These are phyloP conservation scores for Struthidea cinerea DNA, from an alignment of 2,113 vertebrate genomes.

Conservation along the genomic window DNA sequence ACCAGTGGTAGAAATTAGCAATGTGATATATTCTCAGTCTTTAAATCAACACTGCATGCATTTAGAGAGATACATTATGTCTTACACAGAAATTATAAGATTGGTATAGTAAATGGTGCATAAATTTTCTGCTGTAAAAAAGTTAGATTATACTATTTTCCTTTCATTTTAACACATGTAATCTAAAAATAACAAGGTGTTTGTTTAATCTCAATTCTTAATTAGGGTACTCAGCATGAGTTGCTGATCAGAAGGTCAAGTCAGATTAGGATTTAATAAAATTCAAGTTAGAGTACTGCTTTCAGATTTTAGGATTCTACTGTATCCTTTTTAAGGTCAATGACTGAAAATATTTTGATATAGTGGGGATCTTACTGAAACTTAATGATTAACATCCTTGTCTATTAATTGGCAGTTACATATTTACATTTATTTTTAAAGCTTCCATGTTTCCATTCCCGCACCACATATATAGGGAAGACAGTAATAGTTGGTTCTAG, in stretches of 20 bases:
- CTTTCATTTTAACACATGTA: not conserved
- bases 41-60: not conserved
- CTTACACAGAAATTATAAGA: not conserved
- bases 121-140: not conserved
- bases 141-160: not conserved
- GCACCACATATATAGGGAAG: not conserved
- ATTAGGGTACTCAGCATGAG: not conserved
- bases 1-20: not conserved
- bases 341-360: not conserved
- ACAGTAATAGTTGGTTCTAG: not conserved
- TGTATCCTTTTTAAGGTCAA: not conserved
- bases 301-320: not conserved
- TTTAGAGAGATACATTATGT: not conserved
- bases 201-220: not conserved
- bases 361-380: not conserved
- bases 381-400: not conserved
- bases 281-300: not conserved
- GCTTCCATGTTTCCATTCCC: not conserved
- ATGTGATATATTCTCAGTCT: not conserved
- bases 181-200: not conserved
- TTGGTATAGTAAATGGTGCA: not conserved
- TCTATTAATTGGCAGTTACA: not conserved
- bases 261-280: not conserved
- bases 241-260: not conserved
- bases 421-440: not conserved